Percentiles rank a stretch among this genome's conserved stretches.
phyloP scores from a whole-genome alignment of 2,113 vertebrate species.

The Tricholaema leucomelas region DNA sequence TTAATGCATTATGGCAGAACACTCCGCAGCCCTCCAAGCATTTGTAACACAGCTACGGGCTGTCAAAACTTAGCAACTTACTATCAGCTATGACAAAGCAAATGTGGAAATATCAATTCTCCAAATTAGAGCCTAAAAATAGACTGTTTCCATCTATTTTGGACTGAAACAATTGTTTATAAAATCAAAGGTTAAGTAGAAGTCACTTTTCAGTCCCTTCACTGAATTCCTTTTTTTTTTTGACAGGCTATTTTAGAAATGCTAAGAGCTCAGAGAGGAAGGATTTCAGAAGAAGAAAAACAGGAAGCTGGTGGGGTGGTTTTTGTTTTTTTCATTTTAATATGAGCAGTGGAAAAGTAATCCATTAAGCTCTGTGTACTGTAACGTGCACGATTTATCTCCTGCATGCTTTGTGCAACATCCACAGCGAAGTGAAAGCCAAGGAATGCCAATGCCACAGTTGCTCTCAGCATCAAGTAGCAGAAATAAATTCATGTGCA shows the following conservation, averaged over 20 bases:
- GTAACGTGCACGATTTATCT: slow-evolving; percentile 35
- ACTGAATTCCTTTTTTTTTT: slow-evolving; percentile 25
- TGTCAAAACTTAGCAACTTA: slow-evolving; percentile 26
- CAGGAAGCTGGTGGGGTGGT: slow-evolving; percentile 4
- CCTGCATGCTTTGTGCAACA: not conserved
- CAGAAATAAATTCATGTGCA: not conserved
- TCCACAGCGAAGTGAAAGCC: not conserved
- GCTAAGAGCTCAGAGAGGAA: not conserved
- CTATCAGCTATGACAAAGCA: slow-evolving; percentile 35
- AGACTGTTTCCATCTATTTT: slow-evolving; percentile 36
- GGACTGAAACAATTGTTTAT: slow-evolving; percentile 33
- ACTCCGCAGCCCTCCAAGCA: slow-evolving; percentile 18
- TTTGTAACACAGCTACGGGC: slow-evolving; percentile 8
- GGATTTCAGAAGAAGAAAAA: slow-evolving; percentile 40
- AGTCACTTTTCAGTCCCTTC: slow-evolving; percentile 40
- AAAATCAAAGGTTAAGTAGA: slow-evolving; percentile 45
- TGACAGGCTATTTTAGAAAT: slow-evolving; percentile 38
- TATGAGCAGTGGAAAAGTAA: slow-evolving; percentile 58
- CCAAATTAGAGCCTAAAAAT: slow-evolving; percentile 57
- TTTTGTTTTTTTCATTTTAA: slow-evolving; percentile 40
- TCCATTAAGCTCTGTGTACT: slow-evolving; percentile 41
- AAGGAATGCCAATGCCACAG: not conserved
- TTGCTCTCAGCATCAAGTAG: not conserved
- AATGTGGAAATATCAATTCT: slow-evolving; percentile 58
- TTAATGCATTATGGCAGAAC: slow-evolving; percentile 27